phyloP scores from a whole-genome alignment of 1,140 invertebrate genomes.

The Alviniconcha marisindica region DNA sequence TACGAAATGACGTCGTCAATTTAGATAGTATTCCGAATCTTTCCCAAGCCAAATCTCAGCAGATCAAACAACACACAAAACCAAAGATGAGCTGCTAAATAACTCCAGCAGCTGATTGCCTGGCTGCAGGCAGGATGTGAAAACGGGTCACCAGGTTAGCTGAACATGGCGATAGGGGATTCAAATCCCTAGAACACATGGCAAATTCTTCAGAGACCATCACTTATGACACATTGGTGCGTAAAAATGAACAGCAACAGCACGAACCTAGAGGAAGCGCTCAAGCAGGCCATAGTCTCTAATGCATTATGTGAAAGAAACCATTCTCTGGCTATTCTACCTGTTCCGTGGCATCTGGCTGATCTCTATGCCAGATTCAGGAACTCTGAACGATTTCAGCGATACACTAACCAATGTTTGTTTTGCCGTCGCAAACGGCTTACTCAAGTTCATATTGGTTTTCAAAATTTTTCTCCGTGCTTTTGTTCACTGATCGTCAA shows the following conservation, averaged over 20 bases:
- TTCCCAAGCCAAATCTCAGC: too few relatives aligned
- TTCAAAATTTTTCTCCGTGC: conserved; percentile 3
- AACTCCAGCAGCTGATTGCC: background rate
- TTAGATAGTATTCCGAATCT: too few relatives aligned
- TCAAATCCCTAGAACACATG: background rate
- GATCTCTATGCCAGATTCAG: background rate
- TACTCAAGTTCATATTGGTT: background rate
- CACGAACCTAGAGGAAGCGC: background rate
- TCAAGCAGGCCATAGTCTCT: background rate
- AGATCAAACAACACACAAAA: too few relatives aligned
- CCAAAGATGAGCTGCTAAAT: too few relatives aligned
- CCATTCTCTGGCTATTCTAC: background rate
- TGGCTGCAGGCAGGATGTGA: background rate
- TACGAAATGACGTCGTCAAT: too few relatives aligned
- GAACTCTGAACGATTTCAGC: background rate
- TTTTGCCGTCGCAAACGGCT: background rate
- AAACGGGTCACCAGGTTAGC: background rate
- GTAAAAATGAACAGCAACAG: background rate
- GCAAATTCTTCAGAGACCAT: background rate
- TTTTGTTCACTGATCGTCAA: too few relatives aligned
- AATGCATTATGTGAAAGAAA: conserved; percentile 19
- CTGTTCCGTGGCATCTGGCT: background rate
- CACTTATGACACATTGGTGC: background rate
- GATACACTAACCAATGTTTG: background rate
- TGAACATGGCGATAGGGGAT: background rate